phyloP scores from a whole-genome alignment of 2,888 invertebrate genomes.

The Psylliodes chrysocephalus region DNA sequence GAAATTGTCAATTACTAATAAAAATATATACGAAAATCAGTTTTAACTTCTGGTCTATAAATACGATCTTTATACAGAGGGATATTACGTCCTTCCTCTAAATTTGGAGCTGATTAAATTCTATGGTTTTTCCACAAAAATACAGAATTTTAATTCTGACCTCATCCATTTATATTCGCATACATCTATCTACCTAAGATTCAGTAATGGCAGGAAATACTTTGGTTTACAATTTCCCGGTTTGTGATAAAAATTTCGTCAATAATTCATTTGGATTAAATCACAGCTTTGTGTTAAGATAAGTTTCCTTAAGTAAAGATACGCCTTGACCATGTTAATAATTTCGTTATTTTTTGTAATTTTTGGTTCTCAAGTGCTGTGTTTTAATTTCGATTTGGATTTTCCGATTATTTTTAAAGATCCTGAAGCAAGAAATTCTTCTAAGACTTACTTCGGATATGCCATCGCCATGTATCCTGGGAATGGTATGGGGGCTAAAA shows the following conservation, averaged over 20 bases:
- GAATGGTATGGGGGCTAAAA: constrained; percentile 6
- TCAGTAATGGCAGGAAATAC: background rate
- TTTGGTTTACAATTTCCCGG: background rate
- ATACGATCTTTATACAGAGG: too few relatives aligned
- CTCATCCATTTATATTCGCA: too few relatives aligned
- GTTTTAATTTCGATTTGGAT: constrained; percentile 42
- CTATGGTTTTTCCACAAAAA: too few relatives aligned
- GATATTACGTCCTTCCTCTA: too few relatives aligned
- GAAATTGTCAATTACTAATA: too few relatives aligned
- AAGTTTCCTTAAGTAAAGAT: background rate
- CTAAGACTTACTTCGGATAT: constrained; percentile 47
- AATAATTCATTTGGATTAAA: background rate
- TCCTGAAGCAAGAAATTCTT: constrained; percentile 13
- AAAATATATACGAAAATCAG: too few relatives aligned
- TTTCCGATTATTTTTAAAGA: constrained; percentile 41
- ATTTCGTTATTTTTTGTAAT: background rate
- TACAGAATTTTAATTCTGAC: too few relatives aligned
- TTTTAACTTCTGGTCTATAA: too few relatives aligned
- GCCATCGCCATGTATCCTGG: constrained; percentile 45
- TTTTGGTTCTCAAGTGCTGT: background rate
- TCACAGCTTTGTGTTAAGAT: background rate
- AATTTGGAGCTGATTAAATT: too few relatives aligned
- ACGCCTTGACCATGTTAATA: background rate
- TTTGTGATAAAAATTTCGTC: background rate
- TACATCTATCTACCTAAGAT: background rate